Conservation (phyloP, 2,888 invertebrate species). For the Oscheius onirici region DNA sequence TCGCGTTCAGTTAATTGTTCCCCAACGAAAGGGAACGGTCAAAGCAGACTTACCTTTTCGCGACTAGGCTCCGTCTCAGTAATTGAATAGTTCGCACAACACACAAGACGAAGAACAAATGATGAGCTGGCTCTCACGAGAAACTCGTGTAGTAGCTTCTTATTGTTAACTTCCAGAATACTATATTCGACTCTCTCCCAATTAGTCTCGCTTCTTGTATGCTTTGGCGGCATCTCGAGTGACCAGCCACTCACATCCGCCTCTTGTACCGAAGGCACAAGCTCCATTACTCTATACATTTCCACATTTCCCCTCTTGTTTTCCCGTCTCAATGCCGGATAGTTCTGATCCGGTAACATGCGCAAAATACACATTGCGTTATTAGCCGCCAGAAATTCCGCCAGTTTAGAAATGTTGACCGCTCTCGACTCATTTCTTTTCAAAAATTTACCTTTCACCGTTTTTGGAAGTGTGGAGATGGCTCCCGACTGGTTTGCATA, state of each 20-base stretch:
- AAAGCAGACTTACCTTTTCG: not conserved
- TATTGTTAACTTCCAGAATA: not conserved
- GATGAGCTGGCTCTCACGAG: conserved; percentile 18
- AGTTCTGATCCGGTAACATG: not conserved
- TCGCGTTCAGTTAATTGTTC: not conserved
- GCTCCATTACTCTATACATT: not conserved
- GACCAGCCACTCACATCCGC: conserved; percentile 26
- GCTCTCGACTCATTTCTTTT: not conserved
- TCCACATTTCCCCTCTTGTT: not conserved
- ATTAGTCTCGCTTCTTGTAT: not conserved
- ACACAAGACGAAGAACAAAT: conserved; percentile 28
- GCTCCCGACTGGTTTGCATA: not conserved
- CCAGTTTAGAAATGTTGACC: not conserved
- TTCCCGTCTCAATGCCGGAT: not conserved
- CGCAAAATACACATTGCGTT: not conserved
- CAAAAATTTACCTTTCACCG: too few relatives aligned
- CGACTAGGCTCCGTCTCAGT: conserved; percentile 19
- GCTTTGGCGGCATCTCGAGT: conserved; percentile 30
- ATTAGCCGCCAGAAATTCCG: not conserved
- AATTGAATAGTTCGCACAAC: conserved; percentile 31
- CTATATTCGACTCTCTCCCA: not conserved
- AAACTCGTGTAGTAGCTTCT: not conserved
- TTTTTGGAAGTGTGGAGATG: not conserved
- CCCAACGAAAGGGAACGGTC: too few relatives aligned
- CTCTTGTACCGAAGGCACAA: conserved; percentile 18